phyloP scores from a whole-genome alignment of 2,113 vertebrate genomes.

The Anoura caudifer region DNA sequence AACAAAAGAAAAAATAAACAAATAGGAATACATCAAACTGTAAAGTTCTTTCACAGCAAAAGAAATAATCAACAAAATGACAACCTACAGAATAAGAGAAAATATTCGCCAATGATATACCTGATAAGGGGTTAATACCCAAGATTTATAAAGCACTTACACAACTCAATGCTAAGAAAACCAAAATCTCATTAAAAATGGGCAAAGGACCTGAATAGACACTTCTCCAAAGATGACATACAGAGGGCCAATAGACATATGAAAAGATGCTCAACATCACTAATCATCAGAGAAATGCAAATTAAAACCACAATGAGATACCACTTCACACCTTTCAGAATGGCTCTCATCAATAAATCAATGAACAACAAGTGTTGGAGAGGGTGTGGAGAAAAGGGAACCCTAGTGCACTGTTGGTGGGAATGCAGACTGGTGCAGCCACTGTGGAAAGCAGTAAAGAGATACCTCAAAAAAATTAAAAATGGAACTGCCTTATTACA shows the following conservation, averaged over 20 bases:
- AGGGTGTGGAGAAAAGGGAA: neutral
- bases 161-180: neutral
- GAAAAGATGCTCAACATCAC: neutral
- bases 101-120: neutral
- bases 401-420: neutral
- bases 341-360: neutral
- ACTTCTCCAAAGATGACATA: neutral
- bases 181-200: neutral
- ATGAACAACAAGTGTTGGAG: neutral
- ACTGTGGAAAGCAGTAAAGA: neutral
- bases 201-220: neutral
- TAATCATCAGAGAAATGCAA: neutral
- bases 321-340: neutral
- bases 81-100: neutral
- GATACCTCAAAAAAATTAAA: neutral
- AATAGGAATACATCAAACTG: neutral
- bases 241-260: neutral
- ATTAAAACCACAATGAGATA: neutral
- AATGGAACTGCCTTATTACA: neutral
- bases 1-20: neutral
- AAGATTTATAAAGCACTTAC: neutral
- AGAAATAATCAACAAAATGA: neutral
- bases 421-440: neutral
- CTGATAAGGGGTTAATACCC: neutral
- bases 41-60: neutral